These are phyloP conservation scores for Gallinago solitaria DNA, from an alignment of 2,797 vertebrate genomes.

Conservation along the genomic window DNA sequence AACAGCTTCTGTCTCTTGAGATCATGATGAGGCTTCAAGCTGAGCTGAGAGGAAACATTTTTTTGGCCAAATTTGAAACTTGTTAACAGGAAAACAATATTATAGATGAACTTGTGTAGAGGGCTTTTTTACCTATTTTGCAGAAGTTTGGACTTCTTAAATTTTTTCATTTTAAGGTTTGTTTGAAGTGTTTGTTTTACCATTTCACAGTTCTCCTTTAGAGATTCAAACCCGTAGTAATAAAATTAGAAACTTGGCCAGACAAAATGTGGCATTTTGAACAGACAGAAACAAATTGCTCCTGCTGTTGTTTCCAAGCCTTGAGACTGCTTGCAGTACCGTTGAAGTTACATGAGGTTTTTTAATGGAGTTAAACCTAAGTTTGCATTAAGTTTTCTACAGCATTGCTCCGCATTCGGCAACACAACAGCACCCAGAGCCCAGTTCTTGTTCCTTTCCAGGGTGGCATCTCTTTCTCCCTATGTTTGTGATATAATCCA, in stretches of 20 bases:
- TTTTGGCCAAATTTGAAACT: not conserved
- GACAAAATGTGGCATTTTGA: not conserved
- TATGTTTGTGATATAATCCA: not conserved
- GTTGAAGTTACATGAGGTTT: not conserved
- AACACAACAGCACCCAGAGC: not conserved
- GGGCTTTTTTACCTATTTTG: not conserved
- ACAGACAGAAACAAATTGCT: not conserved
- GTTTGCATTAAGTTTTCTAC: not conserved
- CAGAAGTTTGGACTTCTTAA: not conserved
- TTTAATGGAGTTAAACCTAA: not conserved
- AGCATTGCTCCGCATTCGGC: not conserved
- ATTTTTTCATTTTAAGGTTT: not conserved
- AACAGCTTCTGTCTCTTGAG: not conserved
- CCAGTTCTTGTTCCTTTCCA: not conserved
- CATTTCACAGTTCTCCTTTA: not conserved
- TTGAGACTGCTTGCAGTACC: not conserved
- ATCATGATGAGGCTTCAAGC: not conserved
- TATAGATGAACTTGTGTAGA: not conserved
- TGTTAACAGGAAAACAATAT: not conserved
- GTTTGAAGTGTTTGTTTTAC: not conserved
- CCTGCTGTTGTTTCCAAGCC: not conserved
- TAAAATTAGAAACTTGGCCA: not conserved
- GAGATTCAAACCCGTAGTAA: not conserved
- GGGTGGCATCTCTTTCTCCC: rapidly evolving
- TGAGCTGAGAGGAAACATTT: not conserved